Evolutionary conservation across 2,888 invertebrate species (phyloP).

Genomic region (Rutpela maculata): DNA sequence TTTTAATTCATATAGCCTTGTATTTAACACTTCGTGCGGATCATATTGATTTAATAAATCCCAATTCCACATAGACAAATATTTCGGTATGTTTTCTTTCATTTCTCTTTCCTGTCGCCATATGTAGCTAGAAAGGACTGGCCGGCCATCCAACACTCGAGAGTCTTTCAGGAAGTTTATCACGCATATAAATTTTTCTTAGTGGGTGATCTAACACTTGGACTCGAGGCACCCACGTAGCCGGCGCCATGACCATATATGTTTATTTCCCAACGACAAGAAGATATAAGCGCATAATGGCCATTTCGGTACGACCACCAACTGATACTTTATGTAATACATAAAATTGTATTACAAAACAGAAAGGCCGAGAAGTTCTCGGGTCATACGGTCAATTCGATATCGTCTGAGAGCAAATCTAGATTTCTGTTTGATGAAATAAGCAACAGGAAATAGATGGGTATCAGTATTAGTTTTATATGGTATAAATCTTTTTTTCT

Average conservation of each 20-base stretch:
- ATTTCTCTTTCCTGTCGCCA: not conserved
- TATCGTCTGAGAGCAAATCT: not conserved
- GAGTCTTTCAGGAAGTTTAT: slow-evolving; percentile 19
- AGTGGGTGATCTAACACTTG: slow-evolving; percentile 34
- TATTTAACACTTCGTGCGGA: not conserved
- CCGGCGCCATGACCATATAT: slow-evolving; percentile 27
- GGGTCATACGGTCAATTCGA: not conserved
- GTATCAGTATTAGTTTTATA: too few relatives aligned
- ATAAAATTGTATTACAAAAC: not conserved
- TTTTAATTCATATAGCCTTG: not conserved
- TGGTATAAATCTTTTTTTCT: too few relatives aligned
- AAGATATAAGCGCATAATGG: slow-evolving; percentile 1
- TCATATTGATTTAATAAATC: not conserved
- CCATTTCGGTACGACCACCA: slow-evolving; percentile 18
- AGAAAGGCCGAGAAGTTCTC: not conserved
- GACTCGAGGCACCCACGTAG: slow-evolving; percentile 21
- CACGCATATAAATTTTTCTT: slow-evolving; percentile 30
- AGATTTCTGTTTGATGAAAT: too few relatives aligned
- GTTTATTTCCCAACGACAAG: slow-evolving; percentile 14
- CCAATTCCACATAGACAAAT: not conserved
- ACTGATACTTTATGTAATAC: slow-evolving; percentile 4
- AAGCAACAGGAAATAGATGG: too few relatives aligned
- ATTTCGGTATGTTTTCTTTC: not conserved
- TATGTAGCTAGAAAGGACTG: not conserved
- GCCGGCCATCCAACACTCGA: not conserved